A percentile compares a stretch with the other conserved stretches of the same genome.
These are phyloP conservation scores for Aphelinus atriplicis DNA, from an alignment of 1,140 invertebrate species.

Conservation along the genomic window DNA sequence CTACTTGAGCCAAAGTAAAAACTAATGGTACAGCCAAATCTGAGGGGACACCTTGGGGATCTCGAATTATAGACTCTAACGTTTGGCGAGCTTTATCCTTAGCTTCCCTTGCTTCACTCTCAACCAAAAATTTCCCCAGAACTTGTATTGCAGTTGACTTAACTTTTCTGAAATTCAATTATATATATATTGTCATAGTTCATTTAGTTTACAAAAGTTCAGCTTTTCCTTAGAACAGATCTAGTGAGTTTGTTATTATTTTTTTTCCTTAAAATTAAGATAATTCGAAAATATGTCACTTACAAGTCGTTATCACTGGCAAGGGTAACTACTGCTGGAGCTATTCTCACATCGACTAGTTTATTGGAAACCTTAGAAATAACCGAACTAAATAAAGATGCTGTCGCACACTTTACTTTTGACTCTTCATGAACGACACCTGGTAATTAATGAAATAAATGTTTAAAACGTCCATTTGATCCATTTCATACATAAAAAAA, in stretches of 20 bases:
- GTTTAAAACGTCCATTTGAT: background rate
- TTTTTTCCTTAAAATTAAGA: background rate
- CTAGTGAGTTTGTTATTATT: too few species aligned
- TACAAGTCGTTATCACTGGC: constrained; percentile 78
- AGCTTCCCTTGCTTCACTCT: constrained; percentile 69
- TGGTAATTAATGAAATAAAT: constrained; percentile 33
- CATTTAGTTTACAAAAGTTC: background rate
- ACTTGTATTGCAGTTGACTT: constrained; percentile 73
- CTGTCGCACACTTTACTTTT: constrained; percentile 70
- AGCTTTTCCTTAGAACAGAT: background rate
- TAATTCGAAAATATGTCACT: constrained; percentile 46
- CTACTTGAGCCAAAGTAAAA: constrained; percentile 66
- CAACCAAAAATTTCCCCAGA: constrained; percentile 73
- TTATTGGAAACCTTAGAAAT: constrained; percentile 69
- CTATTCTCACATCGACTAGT: constrained; percentile 70
- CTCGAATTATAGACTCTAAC: constrained; percentile 71
- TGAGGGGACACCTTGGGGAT: constrained; percentile 57
- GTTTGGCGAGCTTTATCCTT: constrained; percentile 78
- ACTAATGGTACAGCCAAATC: constrained; percentile 64
- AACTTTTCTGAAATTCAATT: constrained; percentile 66
- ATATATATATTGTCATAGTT: background rate
- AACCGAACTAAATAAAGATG: constrained; percentile 70
- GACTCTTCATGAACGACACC: constrained; percentile 75
- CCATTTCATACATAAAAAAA: constrained; percentile 16
- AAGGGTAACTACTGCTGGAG: constrained; percentile 77